A percentile compares a stretch with the other conserved stretches of the same genome.
phyloP scores from a whole-genome alignment of 2,113 vertebrate species.

The Lucifuga dentata region DNA sequence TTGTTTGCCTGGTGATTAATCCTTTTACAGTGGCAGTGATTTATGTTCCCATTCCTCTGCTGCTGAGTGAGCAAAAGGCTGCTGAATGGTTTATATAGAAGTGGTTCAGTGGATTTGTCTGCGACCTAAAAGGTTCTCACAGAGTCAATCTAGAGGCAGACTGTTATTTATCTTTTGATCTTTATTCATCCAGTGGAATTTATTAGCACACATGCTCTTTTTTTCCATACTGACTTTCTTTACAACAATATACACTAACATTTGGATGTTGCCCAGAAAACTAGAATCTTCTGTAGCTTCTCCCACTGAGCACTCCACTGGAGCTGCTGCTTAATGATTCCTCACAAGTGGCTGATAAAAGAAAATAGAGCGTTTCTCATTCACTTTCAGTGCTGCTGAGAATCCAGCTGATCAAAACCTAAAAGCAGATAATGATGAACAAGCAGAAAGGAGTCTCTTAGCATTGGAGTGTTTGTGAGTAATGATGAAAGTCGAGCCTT shows the following conservation, averaged over 20 bases:
- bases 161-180: conserved; percentile 40
- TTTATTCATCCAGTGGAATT: conserved; percentile 20
- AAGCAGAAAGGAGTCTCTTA: conserved; percentile 31
- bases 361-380: conserved; percentile 41
- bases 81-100: conserved; percentile 61
- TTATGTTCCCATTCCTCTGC: conserved; percentile 51
- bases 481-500: conserved; percentile 32
- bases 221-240: conserved; percentile 6
- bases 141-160: conserved; percentile 29
- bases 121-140: conserved; percentile 28
- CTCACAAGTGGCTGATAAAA: conserved; percentile 43
- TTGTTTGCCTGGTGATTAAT: conserved; percentile 62
- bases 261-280: conserved; percentile 18
- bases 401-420: conserved; percentile 58
- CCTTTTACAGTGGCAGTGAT: conserved; percentile 47
- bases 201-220: conserved; percentile 16
- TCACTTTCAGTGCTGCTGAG: conserved; percentile 36
- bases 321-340: conserved; percentile 36
- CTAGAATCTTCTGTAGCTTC: conserved; percentile 32
- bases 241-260: conserved; percentile 18
- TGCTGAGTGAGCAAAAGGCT: conserved; percentile 65
- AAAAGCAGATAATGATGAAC: conserved; percentile 46
- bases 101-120: conserved; percentile 41
- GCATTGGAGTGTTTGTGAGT: conserved; percentile 20
- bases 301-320: conserved; percentile 18